Percentiles rank a stretch among this genome's conserved stretches.
Evolutionary conservation across 2,888 invertebrate genomes (phyloP).

Genomic region (Mythimna loreyi): DNA sequence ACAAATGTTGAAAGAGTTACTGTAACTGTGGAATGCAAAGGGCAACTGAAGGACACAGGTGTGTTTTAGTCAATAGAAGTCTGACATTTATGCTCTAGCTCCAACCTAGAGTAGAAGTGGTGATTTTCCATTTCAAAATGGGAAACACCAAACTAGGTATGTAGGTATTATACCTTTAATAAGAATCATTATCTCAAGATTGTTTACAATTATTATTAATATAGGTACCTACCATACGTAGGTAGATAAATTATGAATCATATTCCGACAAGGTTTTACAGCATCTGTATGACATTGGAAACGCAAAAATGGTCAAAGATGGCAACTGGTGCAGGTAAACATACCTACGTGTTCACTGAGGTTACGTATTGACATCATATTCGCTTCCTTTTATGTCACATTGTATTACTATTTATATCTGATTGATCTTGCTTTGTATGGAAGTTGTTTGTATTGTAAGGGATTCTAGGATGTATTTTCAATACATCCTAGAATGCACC

Average conservation of each 20-base stretch:
- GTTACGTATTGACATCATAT: constrained; percentile 40
- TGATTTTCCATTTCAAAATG: too few relatives aligned
- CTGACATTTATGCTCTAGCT: too few relatives aligned
- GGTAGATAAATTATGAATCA: constrained; percentile 60
- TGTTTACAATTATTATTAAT: constrained; percentile 30
- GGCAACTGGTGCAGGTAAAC: constrained; percentile 50
- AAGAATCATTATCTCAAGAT: constrained; percentile 32
- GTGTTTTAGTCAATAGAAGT: too few relatives aligned
- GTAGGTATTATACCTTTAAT: background rate
- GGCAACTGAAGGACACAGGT: too few relatives aligned
- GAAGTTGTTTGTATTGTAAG: constrained; percentile 7
- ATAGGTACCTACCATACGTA: constrained; percentile 5
- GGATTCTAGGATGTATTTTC: background rate
- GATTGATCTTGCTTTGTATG: constrained; percentile 21
- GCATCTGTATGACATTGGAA: constrained; percentile 67
- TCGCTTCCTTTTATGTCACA: constrained; percentile 41
- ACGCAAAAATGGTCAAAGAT: constrained; percentile 69
- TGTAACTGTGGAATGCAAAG: too few relatives aligned
- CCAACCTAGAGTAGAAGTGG: too few relatives aligned
- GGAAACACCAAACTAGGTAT: background rate
- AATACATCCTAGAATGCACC: constrained; percentile 2
- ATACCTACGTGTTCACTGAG: constrained; percentile 38
- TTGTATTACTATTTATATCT: constrained; percentile 20
- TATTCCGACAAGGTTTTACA: constrained; percentile 64
- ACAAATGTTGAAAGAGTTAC: too few relatives aligned